Percentiles rank a stretch among this genome's conserved stretches.
phyloP scores from a whole-genome alignment of 2,888 invertebrate genomes.

The Strigamia crassipes region DNA sequence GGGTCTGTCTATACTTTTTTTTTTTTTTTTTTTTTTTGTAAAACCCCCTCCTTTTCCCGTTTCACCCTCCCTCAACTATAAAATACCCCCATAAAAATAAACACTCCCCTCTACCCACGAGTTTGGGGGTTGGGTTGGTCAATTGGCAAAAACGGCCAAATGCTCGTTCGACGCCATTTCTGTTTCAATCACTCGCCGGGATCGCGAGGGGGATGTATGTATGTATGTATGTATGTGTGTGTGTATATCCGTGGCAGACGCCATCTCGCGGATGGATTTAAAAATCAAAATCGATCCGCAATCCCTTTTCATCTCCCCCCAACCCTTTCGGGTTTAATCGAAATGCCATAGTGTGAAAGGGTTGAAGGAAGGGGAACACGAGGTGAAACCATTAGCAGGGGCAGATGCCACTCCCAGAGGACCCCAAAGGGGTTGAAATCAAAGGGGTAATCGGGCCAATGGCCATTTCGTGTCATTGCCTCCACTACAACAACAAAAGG shows the following conservation, averaged over 20 bases:
- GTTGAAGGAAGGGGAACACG: background rate
- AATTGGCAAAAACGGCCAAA: background rate
- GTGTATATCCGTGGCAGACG: background rate
- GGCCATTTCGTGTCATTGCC: background rate
- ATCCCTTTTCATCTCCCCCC: background rate
- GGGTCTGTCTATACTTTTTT: conserved; percentile 40
- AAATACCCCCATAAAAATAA: conserved; percentile 40
- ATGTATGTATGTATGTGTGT: no score
- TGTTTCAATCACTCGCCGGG: conserved; percentile 19
- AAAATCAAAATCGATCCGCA: background rate
- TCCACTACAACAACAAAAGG: background rate
- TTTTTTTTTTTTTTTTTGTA: background rate
- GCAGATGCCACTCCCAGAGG: conserved; percentile 1
- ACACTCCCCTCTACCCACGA: background rate
- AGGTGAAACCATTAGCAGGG: conserved; percentile 18
- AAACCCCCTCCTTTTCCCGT: background rate
- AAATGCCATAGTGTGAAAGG: background rate
- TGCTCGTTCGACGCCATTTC: background rate
- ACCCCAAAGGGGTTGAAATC: background rate
- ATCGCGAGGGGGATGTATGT: background rate
- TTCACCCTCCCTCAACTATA: conserved; percentile 29
- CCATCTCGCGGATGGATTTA: conserved; percentile 5
- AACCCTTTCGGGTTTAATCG: background rate
- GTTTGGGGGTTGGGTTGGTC: background rate
- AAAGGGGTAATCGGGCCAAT: conserved; percentile 30